Base-by-base conservation (phyloP, 1,140 invertebrate genomes). In the Nasonia giraulti region DNA sequence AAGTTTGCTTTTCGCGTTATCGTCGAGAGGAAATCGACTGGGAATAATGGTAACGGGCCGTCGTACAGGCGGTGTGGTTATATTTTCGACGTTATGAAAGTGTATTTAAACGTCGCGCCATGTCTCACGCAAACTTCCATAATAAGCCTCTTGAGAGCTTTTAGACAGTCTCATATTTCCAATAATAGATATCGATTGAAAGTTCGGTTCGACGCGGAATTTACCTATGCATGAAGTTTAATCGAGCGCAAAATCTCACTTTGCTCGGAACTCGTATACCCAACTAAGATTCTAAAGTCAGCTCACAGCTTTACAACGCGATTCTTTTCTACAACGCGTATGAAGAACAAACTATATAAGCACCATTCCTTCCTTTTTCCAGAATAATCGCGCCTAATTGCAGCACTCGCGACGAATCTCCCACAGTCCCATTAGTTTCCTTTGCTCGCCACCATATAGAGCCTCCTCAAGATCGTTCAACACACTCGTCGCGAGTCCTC, bases 351-450 rank as follows among this genome's bases (percentile, higher is more conserved):
- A 12, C 4, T 55, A 5, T 55, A 55, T 27, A 27, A 27, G 1
- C 27, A 55, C 11, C 6, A 2, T 8, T 71, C 31, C 6, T 71
- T n/a, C 23, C 23, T 71, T 14, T 33, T 12, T 71, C 10, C 27
- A 31, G 69, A 33, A 71, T 62, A 71, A 71, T 71, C 27, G 31
- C 69, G 6, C 14, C 17, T 71, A 71, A 71, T 71, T 71, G 17
- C 69, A 33, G 69, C 8, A 27, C 69, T 23, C 23, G 11, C 69
- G 69, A 31, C 27, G 27, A 27, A 17, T 31, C 23, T 71, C 69
- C 69, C 69, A 71, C 69, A 71, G 27, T 31, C 69, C 69, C 69
- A 71, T 71, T 27, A 71, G 31, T 33, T 71, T 71, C 69, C 23
- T 71, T 71, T 31, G 69, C 69, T 71, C 69, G 69, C 4, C 2